phyloP scores from a whole-genome alignment of 1,140 invertebrate genomes.

The Calycopis cecrops region DNA sequence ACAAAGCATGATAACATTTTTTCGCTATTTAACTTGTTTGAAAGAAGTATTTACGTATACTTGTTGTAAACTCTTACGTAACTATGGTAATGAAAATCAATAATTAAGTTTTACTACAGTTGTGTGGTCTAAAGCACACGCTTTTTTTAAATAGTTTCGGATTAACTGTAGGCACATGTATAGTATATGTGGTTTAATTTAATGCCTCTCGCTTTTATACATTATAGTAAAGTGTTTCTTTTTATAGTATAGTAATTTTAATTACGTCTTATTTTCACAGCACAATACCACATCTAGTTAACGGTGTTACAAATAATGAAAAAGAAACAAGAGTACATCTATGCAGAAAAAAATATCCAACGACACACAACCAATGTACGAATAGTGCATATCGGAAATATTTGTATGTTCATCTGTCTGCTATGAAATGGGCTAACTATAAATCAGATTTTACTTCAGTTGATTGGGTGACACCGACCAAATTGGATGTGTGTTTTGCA shows the following conservation, averaged over 20 bases:
- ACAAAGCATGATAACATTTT: too few species aligned
- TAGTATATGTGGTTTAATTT: too few species aligned
- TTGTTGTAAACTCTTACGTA: too few species aligned
- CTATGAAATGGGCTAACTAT: constrained; percentile 69
- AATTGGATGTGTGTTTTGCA: constrained; percentile 77
- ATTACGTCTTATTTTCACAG: constrained; percentile 29
- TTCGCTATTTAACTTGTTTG: too few species aligned
- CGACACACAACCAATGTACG: constrained; percentile 17
- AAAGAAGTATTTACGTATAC: too few species aligned
- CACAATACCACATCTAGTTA: constrained; percentile 28
- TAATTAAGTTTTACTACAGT: too few species aligned
- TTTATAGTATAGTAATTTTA: not conserved
- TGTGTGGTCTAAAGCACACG: too few species aligned
- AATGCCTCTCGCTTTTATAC: too few species aligned
- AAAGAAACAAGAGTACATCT: constrained; percentile 32
- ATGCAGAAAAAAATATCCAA: constrained; percentile 24
- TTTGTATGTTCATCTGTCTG: constrained; percentile 69
- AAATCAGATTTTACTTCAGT: constrained; percentile 38
- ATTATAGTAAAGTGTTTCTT: too few species aligned
- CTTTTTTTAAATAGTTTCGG: too few species aligned
- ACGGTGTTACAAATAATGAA: constrained; percentile 37
- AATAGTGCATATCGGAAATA: constrained; percentile 15
- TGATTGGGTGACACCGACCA: constrained; percentile 36
- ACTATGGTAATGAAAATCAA: too few species aligned
- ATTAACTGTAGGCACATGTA: too few species aligned